These are phyloP conservation scores for Nomada ruficornis DNA, from an alignment of 2,888 invertebrate species.

Conservation along the genomic window DNA sequence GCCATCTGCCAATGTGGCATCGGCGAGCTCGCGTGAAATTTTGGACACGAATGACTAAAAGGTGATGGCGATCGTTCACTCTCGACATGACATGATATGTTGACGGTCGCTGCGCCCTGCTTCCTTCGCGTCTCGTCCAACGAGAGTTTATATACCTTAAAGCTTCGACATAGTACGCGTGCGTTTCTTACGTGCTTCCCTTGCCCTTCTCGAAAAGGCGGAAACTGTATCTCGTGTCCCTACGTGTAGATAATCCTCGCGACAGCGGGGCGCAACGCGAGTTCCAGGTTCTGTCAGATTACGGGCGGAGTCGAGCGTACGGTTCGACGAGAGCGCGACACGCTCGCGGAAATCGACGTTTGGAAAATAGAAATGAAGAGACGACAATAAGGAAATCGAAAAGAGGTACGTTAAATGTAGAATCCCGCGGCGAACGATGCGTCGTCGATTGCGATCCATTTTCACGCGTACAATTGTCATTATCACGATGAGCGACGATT, in stretches of 20 bases:
- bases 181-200: constrained; percentile 3
- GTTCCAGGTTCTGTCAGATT: constrained; percentile 63
- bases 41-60: constrained; percentile 84
- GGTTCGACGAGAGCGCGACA: constrained; percentile 28
- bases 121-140: constrained; percentile 32
- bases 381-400: too few relatives aligned
- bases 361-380: background rate
- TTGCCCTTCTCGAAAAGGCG: background rate
- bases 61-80: constrained; percentile 81
- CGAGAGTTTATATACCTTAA: constrained; percentile 13
- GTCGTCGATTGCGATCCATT: constrained; percentile 11
- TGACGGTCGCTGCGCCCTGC: constrained; percentile 67
- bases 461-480: background rate
- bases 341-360: background rate
- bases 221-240: background rate
- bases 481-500: constrained; percentile 37
- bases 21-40: constrained; percentile 74
- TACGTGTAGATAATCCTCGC: background rate
- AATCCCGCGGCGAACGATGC: constrained; percentile 7
- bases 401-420: background rate
- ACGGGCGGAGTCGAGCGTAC: constrained; percentile 59
- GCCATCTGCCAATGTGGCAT: constrained; percentile 82
- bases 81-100: constrained; percentile 82
- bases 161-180: constrained; percentile 38
- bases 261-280: constrained; percentile 52